Base-by-base conservation (phyloP, 2,888 invertebrate genomes). In the Andricus quercusramuli region DNA sequence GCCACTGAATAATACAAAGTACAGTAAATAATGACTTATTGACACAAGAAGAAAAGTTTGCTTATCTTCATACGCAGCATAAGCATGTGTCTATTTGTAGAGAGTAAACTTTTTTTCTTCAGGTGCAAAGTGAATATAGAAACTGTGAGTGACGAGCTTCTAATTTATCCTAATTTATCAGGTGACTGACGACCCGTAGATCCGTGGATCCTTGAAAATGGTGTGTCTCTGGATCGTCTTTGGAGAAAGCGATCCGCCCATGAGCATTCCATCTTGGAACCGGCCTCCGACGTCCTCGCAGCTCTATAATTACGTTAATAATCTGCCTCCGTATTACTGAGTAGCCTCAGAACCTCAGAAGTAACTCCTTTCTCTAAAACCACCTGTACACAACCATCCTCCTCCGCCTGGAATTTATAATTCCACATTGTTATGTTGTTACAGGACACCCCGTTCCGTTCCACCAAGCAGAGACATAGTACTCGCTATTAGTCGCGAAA, bases 201-300 rank as follows among this genome's bases (percentile, higher is more conserved):
- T 67, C n/a, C 25, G 5, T 13, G 41, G n/a, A 70, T 44, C 70
- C 70, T 47, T 47, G 70, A 47, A 70, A 41, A 70, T 25, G 62
- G 80, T 59, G 65, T 64, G 79, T 82, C 78, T 82, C 78, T 79
- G 32, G 74, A 77, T 78, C 70, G 77, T 64, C 76, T 81, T 47
- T 78, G 85, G 90, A 87, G 89, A 90, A 90, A 89, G 89, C 85
- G 85, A 83, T 82, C 86, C 86, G 85, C 85, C 88, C 81, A 85
- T 79, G 77, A 82, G 79, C 67, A 41, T 67, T 67, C 70, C 47
- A 70, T 70, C 70, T 70, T 70, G 70, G 15, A 70, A 47, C 22
- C n/a, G 70, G 70, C 70, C 70, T 47, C 70, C 47, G 11, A 44
- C 25, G 47, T 70, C 25, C 20, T 79, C 70, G 74, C n/a, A 65